Base-by-base conservation (phyloP, 2,113 vertebrate genomes). In the Neodontobutis hainanensis region DNA sequence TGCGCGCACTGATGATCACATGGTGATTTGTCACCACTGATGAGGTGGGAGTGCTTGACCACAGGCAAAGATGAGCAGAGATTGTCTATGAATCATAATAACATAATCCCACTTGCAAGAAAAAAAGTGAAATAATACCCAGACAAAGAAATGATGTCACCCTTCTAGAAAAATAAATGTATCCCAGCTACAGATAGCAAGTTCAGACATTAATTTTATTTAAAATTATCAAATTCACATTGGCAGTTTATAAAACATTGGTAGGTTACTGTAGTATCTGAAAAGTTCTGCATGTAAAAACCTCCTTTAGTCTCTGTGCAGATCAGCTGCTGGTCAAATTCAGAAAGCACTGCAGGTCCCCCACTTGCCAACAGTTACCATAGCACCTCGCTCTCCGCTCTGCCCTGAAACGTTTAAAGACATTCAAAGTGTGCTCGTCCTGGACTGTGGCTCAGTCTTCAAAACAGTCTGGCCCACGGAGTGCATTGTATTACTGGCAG, bases 21-120 rank as follows among this genome's bases (percentile, higher is more conserved):
- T 10, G 60, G 56, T 50, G 12, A 60, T 82, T 73, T 60, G 60
- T 85, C 81, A 84, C 66, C 53, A 11, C 44, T 61, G 64, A 16
- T 66, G 68, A 36, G 59, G 14, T 83, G 84, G 83, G 52, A 76
- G 64, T 46, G 73, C 19, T 61, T 10, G 60, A 65, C 45, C 48
- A 4, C 15, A 4, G 49, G 62, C 60, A 55, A 47, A 46, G 55
- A 61, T 42, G 70, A 70, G 35, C 19, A 66, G 48, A 75, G 48
- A 46, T 9, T 11, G 57, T 53, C 36, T 2, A 43, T 73, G 53
- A 57, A 58, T 77, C 70, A 77, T 44, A 14, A 38, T 36, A 1
- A 55, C 12, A n/a, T n/a, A n/a, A n/a, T n/a, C n/a, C n/a, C n/a
- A 38, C 14, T 8, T n/a, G 32, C 51, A 36, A 4, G 5, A 52